Evolutionary conservation across 2,113 vertebrate genomes (phyloP), one percentile per base, ranked within the genome.

Genomic region (Cyanoderma ruficeps): DNA sequence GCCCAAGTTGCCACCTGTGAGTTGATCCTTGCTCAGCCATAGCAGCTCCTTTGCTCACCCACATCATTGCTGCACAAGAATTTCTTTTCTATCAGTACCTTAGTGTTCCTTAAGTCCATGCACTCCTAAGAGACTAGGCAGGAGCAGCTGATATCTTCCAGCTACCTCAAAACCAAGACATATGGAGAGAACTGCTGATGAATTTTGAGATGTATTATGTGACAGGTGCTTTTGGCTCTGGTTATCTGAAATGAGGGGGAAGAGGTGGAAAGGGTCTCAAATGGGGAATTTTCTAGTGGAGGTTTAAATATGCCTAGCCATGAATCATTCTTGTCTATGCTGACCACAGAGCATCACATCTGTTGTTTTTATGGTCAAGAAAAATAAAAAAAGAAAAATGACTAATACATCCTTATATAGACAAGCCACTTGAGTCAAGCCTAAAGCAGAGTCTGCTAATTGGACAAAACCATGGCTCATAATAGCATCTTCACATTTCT

Each of bases 311-410:
- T 57, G 64, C 76, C 64, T 71, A 79, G 35, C 60, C 65, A 75
- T 96, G 96, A 96, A 95, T 97, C 93, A 96, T 88, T 83, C 69
- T 84, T 81, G 50, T 90, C 86, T 96, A 31, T 68, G 94, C 56
- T 95, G 94, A 96, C 94, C 96, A 94, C 93, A 94, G 69, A 94
- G 86, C 49, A 96, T 93, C 94, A 92, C 90, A 93, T 94, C 94
- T 96, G 94, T 93, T 96, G 94, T 94, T 96, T 96, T 96, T 84
- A 90, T 30, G 80, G 86, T 93, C 53, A 90, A 94, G 89, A 87
- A 86, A 93, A 87, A 69, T 9, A 39, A 65, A 92, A 93, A 95
- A 93, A 63, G 82, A 93, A 94, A 92, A 92, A 64, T 96, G 68
- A 96, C 79, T 96, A 96, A 96, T 63, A 46, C 52, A 63, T 81